Evolutionary conservation across 2,888 invertebrate genomes (phyloP).

Genomic region (Hirtodrosophila alboralis): DNA sequence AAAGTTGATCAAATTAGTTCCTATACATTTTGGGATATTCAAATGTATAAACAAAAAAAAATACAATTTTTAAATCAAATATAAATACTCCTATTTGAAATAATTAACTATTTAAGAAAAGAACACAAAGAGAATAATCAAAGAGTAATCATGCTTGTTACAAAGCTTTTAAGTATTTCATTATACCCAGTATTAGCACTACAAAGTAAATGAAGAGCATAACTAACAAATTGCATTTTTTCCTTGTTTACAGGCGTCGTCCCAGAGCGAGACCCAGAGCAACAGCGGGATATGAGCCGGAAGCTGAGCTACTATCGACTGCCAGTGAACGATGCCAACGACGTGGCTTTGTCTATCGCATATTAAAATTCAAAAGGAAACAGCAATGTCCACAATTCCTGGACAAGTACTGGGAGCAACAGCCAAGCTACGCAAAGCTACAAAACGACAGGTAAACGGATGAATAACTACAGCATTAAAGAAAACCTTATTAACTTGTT

Average conservation of each 20-base stretch:
- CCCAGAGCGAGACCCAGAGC: constrained; percentile 30
- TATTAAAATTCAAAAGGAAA: constrained; percentile 60
- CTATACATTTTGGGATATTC: no score
- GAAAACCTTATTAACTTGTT: not conserved
- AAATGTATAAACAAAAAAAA: no score
- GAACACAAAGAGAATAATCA: no score
- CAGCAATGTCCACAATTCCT: constrained; percentile 78
- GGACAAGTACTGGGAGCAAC: constrained; percentile 81
- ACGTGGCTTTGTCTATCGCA: constrained; percentile 64
- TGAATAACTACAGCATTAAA: not conserved
- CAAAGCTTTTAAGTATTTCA: not conserved
- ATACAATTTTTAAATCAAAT: no score
- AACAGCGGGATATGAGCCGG: constrained; percentile 61
- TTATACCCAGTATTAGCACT: not conserved
- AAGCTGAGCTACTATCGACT: constrained; percentile 79
- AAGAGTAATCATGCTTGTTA: not conserved
- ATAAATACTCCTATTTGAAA: no score
- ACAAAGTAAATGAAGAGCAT: not conserved
- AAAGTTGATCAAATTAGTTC: constrained; percentile 5
- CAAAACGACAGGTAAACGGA: constrained; percentile 60
- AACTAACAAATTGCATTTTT: constrained; percentile 21
- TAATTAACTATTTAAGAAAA: no score
- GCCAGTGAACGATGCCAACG: constrained; percentile 65
- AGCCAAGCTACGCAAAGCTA: constrained; percentile 81
- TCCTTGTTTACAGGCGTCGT: constrained; percentile 62